Percentiles rank a stretch among this genome's conserved stretches.
Evolutionary conservation across 2,888 invertebrate genomes (phyloP).

Genomic region (Deroplatys truncata): DNA sequence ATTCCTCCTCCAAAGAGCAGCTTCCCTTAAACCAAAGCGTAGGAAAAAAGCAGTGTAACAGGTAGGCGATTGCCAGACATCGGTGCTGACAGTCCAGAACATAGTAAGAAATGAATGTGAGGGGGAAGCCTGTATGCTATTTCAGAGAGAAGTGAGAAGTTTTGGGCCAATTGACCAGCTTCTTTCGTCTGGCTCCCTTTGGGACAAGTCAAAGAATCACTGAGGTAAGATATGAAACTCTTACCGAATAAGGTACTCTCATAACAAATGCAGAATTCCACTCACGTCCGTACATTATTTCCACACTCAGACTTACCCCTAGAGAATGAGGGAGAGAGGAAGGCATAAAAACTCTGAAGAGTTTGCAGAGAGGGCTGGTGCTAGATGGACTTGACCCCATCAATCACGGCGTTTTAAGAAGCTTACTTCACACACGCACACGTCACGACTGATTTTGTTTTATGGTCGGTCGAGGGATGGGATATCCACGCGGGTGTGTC

Average conservation of each 20-base stretch:
- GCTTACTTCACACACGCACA: not conserved
- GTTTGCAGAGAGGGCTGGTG: not conserved
- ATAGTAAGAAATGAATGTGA: not conserved
- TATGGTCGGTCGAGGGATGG: not conserved
- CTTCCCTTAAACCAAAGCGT: too few relatives aligned
- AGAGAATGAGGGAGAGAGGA: not conserved
- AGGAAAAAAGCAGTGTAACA: too few relatives aligned
- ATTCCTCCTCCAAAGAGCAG: too few relatives aligned
- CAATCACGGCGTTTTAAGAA: not conserved
- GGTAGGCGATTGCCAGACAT: too few relatives aligned
- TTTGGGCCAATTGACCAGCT: not conserved
- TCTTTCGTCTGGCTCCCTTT: not conserved
- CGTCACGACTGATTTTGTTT: not conserved
- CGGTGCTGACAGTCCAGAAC: not conserved
- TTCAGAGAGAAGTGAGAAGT: not conserved
- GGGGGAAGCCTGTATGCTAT: not conserved
- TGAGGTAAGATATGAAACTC: not conserved
- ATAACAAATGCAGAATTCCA: not conserved
- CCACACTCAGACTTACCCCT: not conserved
- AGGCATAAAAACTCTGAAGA: not conserved
- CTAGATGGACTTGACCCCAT: not conserved
- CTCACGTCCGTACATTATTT: not conserved
- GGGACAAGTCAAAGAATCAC: not conserved
- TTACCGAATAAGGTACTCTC: not conserved
- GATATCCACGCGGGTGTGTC: not conserved